Evolutionary conservation across 2,797 vertebrate species (phyloP), one percentile per base, ranked within the genome.

Genomic region (Rhinella marina): DNA sequence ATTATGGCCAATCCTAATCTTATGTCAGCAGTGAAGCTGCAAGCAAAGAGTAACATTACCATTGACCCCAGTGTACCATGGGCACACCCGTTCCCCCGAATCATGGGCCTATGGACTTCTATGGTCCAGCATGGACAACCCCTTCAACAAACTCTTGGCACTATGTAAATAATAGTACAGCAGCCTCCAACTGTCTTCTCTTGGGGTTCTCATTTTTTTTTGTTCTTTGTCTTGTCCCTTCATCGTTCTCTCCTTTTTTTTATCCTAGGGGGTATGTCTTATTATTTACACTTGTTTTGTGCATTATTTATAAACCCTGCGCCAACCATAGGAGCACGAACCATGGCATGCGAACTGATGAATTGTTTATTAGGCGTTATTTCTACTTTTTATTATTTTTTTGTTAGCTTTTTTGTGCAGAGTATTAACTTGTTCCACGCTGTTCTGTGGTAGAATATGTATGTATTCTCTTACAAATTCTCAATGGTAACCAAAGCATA

Each of bases 301-400:
- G 75, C 48, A 77, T 77, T 77, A 77, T 77, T 77, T 25, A 77
- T 77, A n/a, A n/a, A 23, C 75, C 41, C 50, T 25, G 50, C 27
- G 21, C 13, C 50, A 25, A 25, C 75, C 16, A 25, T 25, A 54
- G 4, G 7, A 76, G 7, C 13, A 23, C 1, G 21, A 50, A 13
- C 10, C 12, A 14, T 32, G 7, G 32, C 70, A 19, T 54, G 48
- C 8, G 75, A 12, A 75, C 5, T 13, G 6, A 50, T 75, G 72
- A 77, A 25, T 77, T 23, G 72, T 77, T 77, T 77, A 23, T 76
- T 76, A n/a, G 16, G 32, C n/a, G 32, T 48, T 73, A 41, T 23
- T 73, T 48, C 19, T 41, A 68, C 25, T 68, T 29, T 21, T 21
- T 19, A 50, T 48, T 41, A 7, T 72, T 1, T 23, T 14, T 75